Conservation (phyloP, 2,888 invertebrate genomes). For the Tiliacea citrago region DNA sequence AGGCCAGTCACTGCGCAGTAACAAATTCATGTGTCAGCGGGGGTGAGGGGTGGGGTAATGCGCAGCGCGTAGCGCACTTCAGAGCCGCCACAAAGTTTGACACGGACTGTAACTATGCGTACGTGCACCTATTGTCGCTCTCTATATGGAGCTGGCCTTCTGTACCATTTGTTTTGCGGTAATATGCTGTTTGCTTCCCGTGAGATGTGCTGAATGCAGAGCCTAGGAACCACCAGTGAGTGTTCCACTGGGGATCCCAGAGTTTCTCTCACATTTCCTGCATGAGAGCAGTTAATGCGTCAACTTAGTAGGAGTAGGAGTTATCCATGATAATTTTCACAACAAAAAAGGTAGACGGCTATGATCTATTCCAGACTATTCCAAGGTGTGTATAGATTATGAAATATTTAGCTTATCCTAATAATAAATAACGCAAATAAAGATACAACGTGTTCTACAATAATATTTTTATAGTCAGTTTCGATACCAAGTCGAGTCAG, state of each 20-base stretch:
- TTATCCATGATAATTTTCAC: background rate
- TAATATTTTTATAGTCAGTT: background rate
- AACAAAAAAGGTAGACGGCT: background rate
- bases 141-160: background rate
- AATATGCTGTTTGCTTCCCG: background rate
- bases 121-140: background rate
- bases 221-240: background rate
- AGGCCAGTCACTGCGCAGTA: too few species aligned
- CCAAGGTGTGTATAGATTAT: background rate
- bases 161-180: background rate
- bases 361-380: background rate
- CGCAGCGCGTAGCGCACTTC: too few species aligned
- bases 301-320: too few species aligned
- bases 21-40: too few species aligned
- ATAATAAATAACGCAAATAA: background rate
- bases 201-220: background rate
- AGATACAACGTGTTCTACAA: background rate
- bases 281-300: background rate
- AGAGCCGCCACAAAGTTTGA: too few species aligned
- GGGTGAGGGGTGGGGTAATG: too few species aligned
- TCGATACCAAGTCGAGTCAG: slow-evolving; percentile 2
- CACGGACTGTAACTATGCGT: background rate
- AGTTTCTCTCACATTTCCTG: background rate
- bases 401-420: background rate
- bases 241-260: slow-evolving; percentile 11